phyloP scores from a whole-genome alignment of 2,888 invertebrate species.

The Brenthis ino region DNA sequence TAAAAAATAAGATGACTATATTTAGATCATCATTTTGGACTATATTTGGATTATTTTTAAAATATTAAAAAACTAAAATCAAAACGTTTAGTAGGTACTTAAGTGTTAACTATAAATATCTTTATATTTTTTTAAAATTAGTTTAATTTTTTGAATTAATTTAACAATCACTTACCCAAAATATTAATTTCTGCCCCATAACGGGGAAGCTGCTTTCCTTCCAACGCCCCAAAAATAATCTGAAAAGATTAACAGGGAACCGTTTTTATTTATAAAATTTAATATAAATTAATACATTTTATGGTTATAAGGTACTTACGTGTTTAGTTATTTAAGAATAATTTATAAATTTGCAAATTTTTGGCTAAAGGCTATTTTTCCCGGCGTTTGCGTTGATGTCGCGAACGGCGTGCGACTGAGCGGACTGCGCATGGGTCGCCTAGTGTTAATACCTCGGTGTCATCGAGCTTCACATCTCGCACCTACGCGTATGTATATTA shows the following conservation, averaged over 20 bases:
- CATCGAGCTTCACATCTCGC: slow-evolving; percentile 66
- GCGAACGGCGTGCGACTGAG: slow-evolving; percentile 71
- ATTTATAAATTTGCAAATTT: slow-evolving; percentile 28
- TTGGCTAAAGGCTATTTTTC: slow-evolving; percentile 34
- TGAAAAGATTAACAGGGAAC: slow-evolving; percentile 22
- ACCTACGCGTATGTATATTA: slow-evolving; percentile 60
- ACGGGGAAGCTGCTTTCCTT: slow-evolving; percentile 54
- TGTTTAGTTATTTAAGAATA: slow-evolving; percentile 14
- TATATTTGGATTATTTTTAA: no score
- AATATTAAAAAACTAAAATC: no score
- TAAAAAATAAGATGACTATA: no score
- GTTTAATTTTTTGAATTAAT: no score
- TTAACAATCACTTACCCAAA: slow-evolving; percentile 58
- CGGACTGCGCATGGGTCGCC: slow-evolving; percentile 61
- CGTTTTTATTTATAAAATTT: background rate
- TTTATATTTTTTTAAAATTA: no score
- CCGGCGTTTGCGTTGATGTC: slow-evolving; percentile 56
- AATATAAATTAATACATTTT: background rate
- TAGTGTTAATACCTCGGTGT: slow-evolving; percentile 76
- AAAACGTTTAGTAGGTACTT: no score
- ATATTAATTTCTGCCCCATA: slow-evolving; percentile 64
- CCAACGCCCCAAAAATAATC: slow-evolving; percentile 34
- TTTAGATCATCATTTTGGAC: no score
- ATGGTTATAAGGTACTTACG: slow-evolving; percentile 23
- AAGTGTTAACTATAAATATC: no score